Conservation (phyloP, 2,797 vertebrate genomes). For the Hydrophis major region DNA sequence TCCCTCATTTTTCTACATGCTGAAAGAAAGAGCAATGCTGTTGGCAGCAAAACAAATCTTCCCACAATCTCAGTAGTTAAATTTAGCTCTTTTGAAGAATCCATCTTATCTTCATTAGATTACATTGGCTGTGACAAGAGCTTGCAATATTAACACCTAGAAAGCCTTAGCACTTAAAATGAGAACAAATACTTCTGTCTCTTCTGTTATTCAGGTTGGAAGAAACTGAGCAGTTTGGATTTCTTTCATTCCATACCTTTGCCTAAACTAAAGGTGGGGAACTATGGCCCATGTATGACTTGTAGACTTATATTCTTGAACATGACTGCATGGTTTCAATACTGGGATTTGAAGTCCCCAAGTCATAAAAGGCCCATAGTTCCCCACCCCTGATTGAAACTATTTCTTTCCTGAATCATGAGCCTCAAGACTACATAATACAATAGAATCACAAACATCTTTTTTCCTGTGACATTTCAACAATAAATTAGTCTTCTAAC, state of each 20-base stretch:
- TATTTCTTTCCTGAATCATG: conserved; percentile 21
- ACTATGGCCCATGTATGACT: neutral
- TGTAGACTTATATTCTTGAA: neutral
- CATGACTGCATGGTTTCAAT: neutral
- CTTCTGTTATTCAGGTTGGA: rapidly evolving
- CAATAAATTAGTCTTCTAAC: conserved; percentile 24
- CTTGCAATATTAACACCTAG: neutral
- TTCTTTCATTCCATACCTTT: rapidly evolving
- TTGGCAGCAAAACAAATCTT: neutral
- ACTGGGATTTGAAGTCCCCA: neutral
- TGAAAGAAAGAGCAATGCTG: neutral
- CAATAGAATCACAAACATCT: conserved; percentile 1
- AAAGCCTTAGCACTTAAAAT: neutral
- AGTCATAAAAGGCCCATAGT: neutral
- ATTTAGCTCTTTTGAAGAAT: neutral
- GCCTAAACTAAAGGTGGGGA: neutral
- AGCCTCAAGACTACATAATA: conserved; percentile 48
- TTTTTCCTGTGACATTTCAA: neutral
- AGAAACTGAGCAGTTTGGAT: neutral
- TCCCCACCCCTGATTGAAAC: neutral
- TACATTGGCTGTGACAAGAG: neutral
- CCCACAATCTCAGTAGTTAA: neutral
- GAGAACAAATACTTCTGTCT: neutral
- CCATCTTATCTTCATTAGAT: neutral
- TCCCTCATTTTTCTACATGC: neutral